Evolutionary conservation across 2,888 invertebrate species (phyloP).

Genomic region (Scaptomyza polygonia): DNA sequence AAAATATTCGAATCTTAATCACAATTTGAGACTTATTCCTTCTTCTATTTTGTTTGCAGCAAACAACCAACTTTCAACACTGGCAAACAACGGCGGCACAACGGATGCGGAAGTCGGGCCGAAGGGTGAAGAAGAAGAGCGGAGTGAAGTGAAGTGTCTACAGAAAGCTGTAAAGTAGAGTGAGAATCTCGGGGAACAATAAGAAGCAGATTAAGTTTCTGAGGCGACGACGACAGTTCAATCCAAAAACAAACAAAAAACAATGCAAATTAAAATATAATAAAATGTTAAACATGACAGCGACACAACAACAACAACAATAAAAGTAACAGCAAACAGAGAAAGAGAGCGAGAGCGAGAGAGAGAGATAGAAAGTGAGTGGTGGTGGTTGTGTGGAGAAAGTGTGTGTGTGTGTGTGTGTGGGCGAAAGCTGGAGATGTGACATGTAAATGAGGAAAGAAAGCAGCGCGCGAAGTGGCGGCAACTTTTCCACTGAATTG

Average conservation of each 20-base stretch:
- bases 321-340: constrained; percentile 1
- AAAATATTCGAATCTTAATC: no score
- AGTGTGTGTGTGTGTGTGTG: neutral
- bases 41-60: constrained; percentile 37
- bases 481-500: constrained; percentile 79
- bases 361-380: neutral
- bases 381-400: neutral
- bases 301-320: constrained; percentile 8
- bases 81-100: constrained; percentile 21
- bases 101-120: constrained; percentile 61
- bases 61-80: constrained; percentile 13
- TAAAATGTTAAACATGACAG: constrained; percentile 72
- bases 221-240: no score
- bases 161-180: constrained; percentile 4
- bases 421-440: neutral
- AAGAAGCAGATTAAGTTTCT: constrained; percentile 28
- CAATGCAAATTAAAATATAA: constrained; percentile 78
- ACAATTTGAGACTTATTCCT: constrained; percentile 24
- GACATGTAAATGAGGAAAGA: constrained; percentile 51
- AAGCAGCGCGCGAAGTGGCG: constrained; percentile 43
- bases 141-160: neutral
- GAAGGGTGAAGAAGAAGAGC: neutral
- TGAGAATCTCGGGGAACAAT: neutral
- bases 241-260: constrained; percentile 44
- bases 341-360: neutral